phyloP scores from a whole-genome alignment of 1,140 invertebrate species.

The silkworm (Bombyx mori) region DNA sequence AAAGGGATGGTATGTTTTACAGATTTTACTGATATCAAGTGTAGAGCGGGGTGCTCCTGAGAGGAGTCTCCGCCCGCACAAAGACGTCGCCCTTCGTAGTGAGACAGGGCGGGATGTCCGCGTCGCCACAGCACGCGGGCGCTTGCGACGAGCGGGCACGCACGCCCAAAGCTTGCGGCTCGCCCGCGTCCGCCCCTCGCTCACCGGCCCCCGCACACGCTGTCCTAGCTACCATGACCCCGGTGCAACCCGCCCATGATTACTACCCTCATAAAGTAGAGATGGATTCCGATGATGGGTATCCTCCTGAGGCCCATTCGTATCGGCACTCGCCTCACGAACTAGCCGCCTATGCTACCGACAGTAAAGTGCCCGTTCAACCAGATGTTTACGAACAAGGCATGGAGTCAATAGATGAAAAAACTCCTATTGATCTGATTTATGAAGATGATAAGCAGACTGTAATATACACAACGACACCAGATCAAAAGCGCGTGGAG shows the following conservation, averaged over 20 bases:
- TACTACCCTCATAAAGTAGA: constrained; percentile 73
- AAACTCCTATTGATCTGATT: constrained; percentile 82
- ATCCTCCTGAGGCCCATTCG: constrained; percentile 67
- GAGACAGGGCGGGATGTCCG: constrained; percentile 45
- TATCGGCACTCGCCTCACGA: constrained; percentile 69
- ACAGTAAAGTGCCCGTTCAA: constrained; percentile 65
- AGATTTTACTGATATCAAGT: constrained; percentile 26
- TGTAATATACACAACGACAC: constrained; percentile 83
- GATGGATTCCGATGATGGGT: constrained; percentile 68
- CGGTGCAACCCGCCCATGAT: constrained; percentile 71
- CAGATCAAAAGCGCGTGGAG: constrained; percentile 68
- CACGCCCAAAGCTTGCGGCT: constrained; percentile 35
- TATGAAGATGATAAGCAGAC: constrained; percentile 87
- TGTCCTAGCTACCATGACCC: constrained; percentile 82
- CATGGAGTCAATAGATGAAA: constrained; percentile 77
- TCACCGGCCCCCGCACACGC: constrained; percentile 76
- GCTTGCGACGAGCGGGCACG: constrained; percentile 46
- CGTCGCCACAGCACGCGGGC: constrained; percentile 38
- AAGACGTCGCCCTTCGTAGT: constrained; percentile 34
- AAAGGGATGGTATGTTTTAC: too few relatives aligned
- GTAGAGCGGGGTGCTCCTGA: constrained; percentile 51
- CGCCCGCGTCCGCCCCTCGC: constrained; percentile 49
- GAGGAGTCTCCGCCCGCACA: constrained; percentile 43
- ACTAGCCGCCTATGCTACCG: constrained; percentile 72
- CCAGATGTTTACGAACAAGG: constrained; percentile 72